Evolutionary conservation across 2,113 vertebrate species (phyloP), one percentile per base, ranked within the genome.

Genomic region (Symphodus melops): DNA sequence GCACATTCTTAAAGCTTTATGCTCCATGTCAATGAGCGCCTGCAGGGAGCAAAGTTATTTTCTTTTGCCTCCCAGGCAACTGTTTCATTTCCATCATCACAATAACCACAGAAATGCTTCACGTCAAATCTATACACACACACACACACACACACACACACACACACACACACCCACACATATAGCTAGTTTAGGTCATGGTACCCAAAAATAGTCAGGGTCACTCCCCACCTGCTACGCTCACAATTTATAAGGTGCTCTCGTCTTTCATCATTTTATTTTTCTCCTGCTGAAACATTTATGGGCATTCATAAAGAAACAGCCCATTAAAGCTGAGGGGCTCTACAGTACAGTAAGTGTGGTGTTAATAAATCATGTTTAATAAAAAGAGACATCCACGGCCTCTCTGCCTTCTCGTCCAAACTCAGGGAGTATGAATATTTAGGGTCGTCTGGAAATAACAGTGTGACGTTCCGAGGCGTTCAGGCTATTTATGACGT

Each of bases 261-360:
- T 83, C 55, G 75, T 71, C 80, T 86, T 92, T 87, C 81, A 92
- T 91, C 83, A 82, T 83, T 91, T 92, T 87, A 87, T 86, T 91
- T 91, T 91, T 75, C 80, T 86, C 72, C 59, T 6, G 82, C 81
- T 88, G 85, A 92, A 93, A 92, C 88, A 90, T 93, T 92, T 92
- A 92, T 91, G 84, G 90, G 68, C 79, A 59, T 91, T 87, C 90
- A 89, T 93, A 90, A 91, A 92, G 84, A 90, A 88, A 89, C 85
- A 91, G 81, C 78, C 91, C 86, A 89, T 93, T 91, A 93, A 56
- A 78, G 72, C 73, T 84, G 84, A 92, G 90, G 89, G 85, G 73
- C 86, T 89, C 87, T 68, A 81, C 75, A 82, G 72, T 89, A 87
- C 81, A 82, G 76, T 85, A 88, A 90, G 84, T 79, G 84, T 66